Conservation (phyloP, 2,797 vertebrate species). For the Coendou prehensilis region DNA sequence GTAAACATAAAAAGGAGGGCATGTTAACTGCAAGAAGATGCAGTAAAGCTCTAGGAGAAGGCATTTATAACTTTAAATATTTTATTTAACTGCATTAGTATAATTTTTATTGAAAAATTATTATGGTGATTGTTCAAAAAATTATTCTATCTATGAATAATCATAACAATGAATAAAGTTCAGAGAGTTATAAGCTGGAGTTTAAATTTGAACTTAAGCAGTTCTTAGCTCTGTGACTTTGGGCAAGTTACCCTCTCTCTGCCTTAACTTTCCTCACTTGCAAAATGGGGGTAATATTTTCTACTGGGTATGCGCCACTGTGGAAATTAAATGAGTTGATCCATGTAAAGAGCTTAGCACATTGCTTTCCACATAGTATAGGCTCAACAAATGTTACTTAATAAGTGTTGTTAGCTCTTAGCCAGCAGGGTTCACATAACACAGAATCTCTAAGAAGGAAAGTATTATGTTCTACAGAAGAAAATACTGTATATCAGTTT, state of each 20-base stretch:
- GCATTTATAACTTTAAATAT: background rate
- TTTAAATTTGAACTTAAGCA: background rate
- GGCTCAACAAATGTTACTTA: background rate
- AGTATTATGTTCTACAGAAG: background rate
- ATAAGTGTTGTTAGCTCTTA: background rate
- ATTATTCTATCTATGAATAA: background rate
- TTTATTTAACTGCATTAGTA: background rate
- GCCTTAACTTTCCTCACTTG: background rate
- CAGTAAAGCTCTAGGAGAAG: background rate
- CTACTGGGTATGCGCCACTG: background rate
- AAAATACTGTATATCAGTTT: background rate
- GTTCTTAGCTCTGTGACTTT: background rate
- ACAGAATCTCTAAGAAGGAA: background rate
- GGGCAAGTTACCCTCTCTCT: background rate
- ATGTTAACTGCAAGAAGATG: background rate
- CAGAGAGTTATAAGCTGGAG: background rate
- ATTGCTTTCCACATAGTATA: background rate
- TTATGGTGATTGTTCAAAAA: background rate
- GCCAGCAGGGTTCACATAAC: background rate
- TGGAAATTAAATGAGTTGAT: background rate
- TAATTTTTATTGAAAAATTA: background rate
- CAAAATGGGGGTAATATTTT: background rate
- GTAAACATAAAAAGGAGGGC: background rate
- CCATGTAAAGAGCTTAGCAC: background rate
- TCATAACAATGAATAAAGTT: background rate